Conservation (phyloP, 2,113 vertebrate species). For the Camelus bactrianus region DNA sequence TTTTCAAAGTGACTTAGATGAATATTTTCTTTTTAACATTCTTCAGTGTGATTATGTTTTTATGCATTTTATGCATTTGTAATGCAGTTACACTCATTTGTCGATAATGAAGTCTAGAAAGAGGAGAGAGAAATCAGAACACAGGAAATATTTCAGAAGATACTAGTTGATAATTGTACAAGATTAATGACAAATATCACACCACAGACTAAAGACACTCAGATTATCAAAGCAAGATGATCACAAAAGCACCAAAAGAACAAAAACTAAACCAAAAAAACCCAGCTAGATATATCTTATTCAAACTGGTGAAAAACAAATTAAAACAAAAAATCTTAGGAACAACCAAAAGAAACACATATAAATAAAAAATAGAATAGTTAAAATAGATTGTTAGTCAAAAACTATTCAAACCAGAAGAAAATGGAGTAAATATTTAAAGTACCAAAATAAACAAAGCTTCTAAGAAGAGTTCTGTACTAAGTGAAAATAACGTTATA, state of each 20-base stretch:
- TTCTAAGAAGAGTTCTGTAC: background rate
- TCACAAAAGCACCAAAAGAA: background rate
- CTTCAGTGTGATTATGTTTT: background rate
- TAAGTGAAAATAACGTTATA: background rate
- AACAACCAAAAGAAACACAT: background rate
- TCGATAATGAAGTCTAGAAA: background rate
- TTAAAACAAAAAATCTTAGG: background rate
- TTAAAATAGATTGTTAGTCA: background rate
- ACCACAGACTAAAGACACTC: background rate
- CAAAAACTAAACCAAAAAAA: background rate
- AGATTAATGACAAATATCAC: background rate
- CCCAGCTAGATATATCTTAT: background rate
- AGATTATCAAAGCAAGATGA: background rate
- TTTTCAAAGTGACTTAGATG: too few species aligned
- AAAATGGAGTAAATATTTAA: background rate
- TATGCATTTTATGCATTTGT: background rate
- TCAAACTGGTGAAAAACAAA: background rate
- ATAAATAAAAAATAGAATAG: background rate
- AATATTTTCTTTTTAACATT: background rate
- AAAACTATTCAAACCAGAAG: background rate
- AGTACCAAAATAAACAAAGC: background rate
- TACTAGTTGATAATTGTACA: background rate
- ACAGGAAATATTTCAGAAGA: background rate
- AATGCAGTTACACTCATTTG: background rate
- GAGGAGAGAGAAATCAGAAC: background rate